A percentile compares a stretch with the other conserved stretches of the same genome.
Conservation (phyloP, 2,888 invertebrate genomes). For the Trichogramma dendrolimi region DNA sequence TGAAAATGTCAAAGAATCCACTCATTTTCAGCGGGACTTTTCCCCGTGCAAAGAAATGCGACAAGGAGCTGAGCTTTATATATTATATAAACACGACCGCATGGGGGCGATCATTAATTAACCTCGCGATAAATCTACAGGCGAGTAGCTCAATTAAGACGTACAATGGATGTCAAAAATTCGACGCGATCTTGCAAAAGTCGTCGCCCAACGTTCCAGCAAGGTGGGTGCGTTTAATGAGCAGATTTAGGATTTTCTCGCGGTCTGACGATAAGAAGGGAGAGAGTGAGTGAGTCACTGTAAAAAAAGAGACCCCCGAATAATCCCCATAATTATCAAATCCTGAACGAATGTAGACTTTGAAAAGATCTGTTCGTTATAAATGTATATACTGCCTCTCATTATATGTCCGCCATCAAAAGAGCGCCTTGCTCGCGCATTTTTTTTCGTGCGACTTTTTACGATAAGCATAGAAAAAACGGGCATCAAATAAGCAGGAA, state of each 20-base stretch:
- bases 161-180: slow-evolving; percentile 33
- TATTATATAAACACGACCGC: slow-evolving; percentile 10
- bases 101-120: slow-evolving; percentile 25
- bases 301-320: slow-evolving; percentile 40
- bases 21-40: not conserved
- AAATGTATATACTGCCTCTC: slow-evolving; percentile 37
- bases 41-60: not conserved
- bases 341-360: slow-evolving; percentile 38
- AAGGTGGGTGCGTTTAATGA: slow-evolving; percentile 42
- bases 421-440: slow-evolving; percentile 14
- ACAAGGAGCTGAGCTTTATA: slow-evolving; percentile 17
- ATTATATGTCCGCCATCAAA: slow-evolving; percentile 41
- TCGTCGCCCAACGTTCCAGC: not conserved
- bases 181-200: not conserved
- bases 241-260: slow-evolving; percentile 48
- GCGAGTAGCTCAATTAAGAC: slow-evolving; percentile 37
- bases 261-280: slow-evolving; percentile 49
- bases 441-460: not conserved
- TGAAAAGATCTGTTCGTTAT: slow-evolving; percentile 43
- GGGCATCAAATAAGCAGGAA: slow-evolving; percentile 7
- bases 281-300: slow-evolving; percentile 20
- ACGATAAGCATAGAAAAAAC: not conserved
- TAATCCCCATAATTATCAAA: slow-evolving; percentile 52
- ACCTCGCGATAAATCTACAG: slow-evolving; percentile 23
- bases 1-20: not conserved